Percentiles rank a stretch among this genome's conserved stretches.
phyloP scores from a whole-genome alignment of 2,797 vertebrate genomes.

The Halcyon leucocephala region DNA sequence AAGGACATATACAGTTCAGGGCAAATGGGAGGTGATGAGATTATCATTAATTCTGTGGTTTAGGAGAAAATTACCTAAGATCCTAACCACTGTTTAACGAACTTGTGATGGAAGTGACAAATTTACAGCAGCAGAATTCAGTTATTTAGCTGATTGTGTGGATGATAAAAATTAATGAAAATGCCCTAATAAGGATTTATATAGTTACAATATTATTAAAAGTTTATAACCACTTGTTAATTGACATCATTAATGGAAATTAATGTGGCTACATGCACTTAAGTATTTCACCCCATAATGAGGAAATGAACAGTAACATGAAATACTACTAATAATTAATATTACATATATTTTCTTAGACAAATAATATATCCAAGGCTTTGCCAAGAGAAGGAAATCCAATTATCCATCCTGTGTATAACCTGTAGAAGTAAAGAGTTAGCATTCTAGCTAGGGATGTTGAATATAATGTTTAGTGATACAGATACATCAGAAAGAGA shows the following conservation, averaged over 20 bases:
- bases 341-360: not conserved
- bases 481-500: not conserved
- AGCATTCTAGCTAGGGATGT: not conserved
- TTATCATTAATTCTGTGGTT: not conserved
- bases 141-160: not conserved
- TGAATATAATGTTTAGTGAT: not conserved
- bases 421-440: not conserved
- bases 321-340: slow-evolving; percentile 24
- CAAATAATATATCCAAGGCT: not conserved
- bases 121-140: not conserved
- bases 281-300: not conserved
- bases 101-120: not conserved
- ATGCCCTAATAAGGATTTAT: slow-evolving; percentile 21
- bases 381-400: not conserved
- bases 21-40: not conserved
- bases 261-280: not conserved
- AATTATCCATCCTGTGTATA: not conserved
- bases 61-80: not conserved
- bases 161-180: slow-evolving; percentile 22
- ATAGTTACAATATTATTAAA: slow-evolving; percentile 27
- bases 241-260: slow-evolving; percentile 46
- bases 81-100: not conserved
- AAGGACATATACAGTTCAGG: not conserved
- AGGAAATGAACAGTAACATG: slow-evolving; percentile 27
- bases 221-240: slow-evolving; percentile 34